Conservation (phyloP, 2,888 invertebrate genomes). For the Napeogenes sylphis region DNA sequence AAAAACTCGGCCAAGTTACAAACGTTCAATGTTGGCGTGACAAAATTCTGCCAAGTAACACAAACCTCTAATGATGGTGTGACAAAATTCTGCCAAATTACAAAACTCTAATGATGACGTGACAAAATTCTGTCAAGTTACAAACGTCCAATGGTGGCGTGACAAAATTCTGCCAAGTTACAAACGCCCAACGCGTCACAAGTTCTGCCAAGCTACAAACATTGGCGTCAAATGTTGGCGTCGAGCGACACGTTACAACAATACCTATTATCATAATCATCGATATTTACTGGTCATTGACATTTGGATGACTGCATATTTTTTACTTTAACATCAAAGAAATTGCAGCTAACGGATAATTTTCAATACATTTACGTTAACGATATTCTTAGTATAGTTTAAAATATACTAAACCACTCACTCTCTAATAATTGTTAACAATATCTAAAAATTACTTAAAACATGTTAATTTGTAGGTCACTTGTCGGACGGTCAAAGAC, state of each 20-base stretch:
- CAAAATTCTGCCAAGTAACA: conserved; percentile 35
- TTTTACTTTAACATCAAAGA: background rate
- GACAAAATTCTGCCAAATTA: conserved; percentile 33
- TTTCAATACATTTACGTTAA: background rate
- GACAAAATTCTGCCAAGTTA: conserved; percentile 19
- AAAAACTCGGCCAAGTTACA: conserved; percentile 34
- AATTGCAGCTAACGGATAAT: background rate
- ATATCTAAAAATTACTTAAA: too few species aligned
- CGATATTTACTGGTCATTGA: background rate
- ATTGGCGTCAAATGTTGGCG: background rate
- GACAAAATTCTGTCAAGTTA: conserved; percentile 34
- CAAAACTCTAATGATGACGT: conserved; percentile 16
- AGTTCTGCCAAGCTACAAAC: conserved; percentile 26
- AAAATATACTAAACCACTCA: too few species aligned
- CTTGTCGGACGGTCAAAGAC: too few species aligned
- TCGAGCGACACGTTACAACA: conserved; percentile 13
- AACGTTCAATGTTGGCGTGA: conserved; percentile 27
- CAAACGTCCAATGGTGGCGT: conserved; percentile 30
- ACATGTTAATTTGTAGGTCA: too few species aligned
- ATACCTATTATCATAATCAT: conserved; percentile 4
- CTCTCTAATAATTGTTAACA: too few species aligned
- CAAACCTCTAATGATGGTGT: conserved; percentile 19
- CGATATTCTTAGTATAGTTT: background rate
- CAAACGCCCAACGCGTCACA: too few species aligned
- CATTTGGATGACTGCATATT: background rate